These are phyloP conservation scores for Lissonota sp. DNA, from an alignment of 2,888 invertebrate species.

Conservation along the genomic window DNA sequence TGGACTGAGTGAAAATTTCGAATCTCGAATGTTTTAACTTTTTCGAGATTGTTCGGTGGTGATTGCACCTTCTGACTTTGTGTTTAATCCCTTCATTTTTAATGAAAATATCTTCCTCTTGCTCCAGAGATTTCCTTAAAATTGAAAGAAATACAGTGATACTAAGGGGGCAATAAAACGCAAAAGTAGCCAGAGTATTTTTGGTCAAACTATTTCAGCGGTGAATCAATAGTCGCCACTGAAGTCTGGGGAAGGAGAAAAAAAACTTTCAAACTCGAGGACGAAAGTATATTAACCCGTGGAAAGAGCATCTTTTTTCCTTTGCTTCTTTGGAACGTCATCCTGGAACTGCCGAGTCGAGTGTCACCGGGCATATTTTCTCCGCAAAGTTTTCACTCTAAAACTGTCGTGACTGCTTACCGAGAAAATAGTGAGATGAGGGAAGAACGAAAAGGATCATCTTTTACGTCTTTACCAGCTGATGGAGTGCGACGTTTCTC, in stretches of 20 bases:
- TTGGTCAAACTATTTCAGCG: too few species aligned
- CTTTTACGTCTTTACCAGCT: constrained; percentile 65
- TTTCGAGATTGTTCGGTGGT: too few species aligned
- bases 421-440: constrained; percentile 12
- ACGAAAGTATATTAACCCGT: constrained; percentile 36
- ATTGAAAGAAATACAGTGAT: too few species aligned
- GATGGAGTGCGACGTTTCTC: constrained; percentile 55
- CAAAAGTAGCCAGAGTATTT: too few species aligned
- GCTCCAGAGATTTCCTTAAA: too few species aligned
- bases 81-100: too few species aligned
- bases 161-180: too few species aligned
- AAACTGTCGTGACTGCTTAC: constrained; percentile 20
- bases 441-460: constrained; percentile 20
- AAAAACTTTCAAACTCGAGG: constrained; percentile 3
- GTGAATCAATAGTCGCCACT: too few species aligned
- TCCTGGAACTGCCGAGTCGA: constrained; percentile 30
- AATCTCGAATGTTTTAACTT: too few species aligned
- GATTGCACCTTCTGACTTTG: too few species aligned
- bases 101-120: too few species aligned
- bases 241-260: neutral
- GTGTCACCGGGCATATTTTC: constrained; percentile 36
- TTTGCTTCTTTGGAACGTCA: neutral
- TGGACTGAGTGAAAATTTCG: neutral
- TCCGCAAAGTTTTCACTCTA: neutral
- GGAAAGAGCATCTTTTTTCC: constrained; percentile 2